Evolutionary conservation across 2,113 vertebrate species (phyloP), one percentile per base, ranked within the genome.

Genomic region (Corydoras sp.): DNA sequence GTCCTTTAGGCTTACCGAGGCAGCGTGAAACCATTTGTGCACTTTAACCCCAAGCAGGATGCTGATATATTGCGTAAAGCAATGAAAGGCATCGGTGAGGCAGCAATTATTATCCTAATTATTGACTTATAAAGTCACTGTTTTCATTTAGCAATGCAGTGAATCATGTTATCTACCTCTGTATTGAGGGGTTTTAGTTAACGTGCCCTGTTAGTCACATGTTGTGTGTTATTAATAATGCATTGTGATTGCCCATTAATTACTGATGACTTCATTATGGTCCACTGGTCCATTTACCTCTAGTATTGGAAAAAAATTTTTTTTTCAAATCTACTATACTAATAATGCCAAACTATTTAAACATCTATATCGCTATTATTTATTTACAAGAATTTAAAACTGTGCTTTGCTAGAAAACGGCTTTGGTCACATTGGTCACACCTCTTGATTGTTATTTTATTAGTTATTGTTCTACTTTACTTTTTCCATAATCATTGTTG

Each of bases 11-110:
- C 70, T 58, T 75, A 75, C 0, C 85, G 85, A 91, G 95, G 96
- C 74, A 97, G 92, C 0, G 93, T 98, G 31, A 88, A 82, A 70
- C 90, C 90, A 49, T 95, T 90, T 1, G 82, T 90, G 75, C 89
- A 89, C 60, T 98, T 98, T 73, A 91, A 96, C 62, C 91, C 92
- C 32, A 92, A 93, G 81, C 86, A 91, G 3, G 97, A 99, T 81
- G 94, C 95, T 4, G 94, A 98, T 63, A 9, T 89, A 35, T 93
- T 98, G 59, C 90, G 92, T 49, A 95, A 91, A 79, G 94, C 97
- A 74, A 99, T 99, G 95, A 99, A 98, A 82, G 97, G 97, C 78
- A 79, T 99, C 1, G 97, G 97, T 97, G 83, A 82, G 85, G 80
- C 11, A 64, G 3, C 6, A 31, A 2, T 11, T n/a, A 24, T 72